Evolutionary conservation across 2,113 vertebrate species (phyloP), one percentile per base, ranked within the genome.

Genomic region (Corydoras maculifer): DNA sequence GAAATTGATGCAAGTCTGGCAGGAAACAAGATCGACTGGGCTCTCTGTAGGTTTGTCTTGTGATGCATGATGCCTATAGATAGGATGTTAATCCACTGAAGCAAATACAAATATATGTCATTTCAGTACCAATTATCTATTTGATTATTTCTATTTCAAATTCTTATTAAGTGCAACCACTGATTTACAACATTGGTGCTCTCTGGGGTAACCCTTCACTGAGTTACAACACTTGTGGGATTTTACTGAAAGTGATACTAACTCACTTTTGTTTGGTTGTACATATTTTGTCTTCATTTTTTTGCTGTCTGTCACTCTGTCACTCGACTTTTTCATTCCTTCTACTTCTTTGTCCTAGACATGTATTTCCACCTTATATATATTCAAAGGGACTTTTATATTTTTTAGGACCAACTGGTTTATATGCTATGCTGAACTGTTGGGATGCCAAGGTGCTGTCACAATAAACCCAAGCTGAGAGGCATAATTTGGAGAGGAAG

Each of bases 391-490:
- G 13, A 53, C 51, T 53, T 53, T 53, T 53, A 3, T 53, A 12
- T 53, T 53, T 53, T 53, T 53, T 53, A 2, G 3, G 51, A 53
- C 51, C 13, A 4, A 3, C 51, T 53, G 51, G 51, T 53, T 53
- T 53, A 53, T 51, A 9, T 51, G 18, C 11, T 9, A 51, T 51
- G 49, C 49, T 51, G 49, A 9, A 11, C 51, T 53, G 51, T 53
- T 10, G 51, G 3, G 51, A 14, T 14, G 51, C 51, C 51, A 53
- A 14, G 51, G 3, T 53, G 51, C 51, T 53, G 51, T 53, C 51
- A 53, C 9, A 53, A 10, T 31, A 65, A 65, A 54, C 64, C 49
- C 64, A 12, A 65, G 64, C 64, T 54, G 64, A 53, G 64, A 65
- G 25, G 25, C 25, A 25, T 65, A 50, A 31, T 65, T 53, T n/a